phyloP scores from a whole-genome alignment of 2,113 vertebrate genomes.

The Lophochroa leadbeateri region DNA sequence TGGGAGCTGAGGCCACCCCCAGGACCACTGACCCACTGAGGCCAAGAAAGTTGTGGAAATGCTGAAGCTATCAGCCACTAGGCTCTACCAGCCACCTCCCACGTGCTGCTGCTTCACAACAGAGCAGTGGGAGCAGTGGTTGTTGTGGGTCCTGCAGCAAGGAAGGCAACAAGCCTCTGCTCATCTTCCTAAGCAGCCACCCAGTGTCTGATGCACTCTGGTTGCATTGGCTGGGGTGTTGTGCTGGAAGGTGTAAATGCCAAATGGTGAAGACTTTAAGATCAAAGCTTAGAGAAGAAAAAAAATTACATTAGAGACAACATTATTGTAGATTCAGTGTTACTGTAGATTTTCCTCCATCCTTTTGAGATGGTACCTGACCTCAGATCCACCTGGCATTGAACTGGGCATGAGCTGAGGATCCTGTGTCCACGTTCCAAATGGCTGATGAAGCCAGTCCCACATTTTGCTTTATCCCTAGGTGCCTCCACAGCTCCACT shows the following conservation, averaged over 20 bases:
- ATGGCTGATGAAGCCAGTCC: neutral
- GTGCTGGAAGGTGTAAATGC: neutral
- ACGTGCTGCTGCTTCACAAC: neutral
- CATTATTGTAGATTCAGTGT: neutral
- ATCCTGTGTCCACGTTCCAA: neutral
- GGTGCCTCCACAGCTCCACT: neutral
- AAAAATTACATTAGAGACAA: neutral
- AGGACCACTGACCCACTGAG: neutral
- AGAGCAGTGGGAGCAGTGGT: neutral
- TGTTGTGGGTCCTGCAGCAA: neutral
- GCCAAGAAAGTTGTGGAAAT: neutral
- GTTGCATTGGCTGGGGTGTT: neutral
- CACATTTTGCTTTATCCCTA: neutral
- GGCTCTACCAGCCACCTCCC: neutral
- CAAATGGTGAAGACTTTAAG: neutral
- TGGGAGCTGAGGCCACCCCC: neutral
- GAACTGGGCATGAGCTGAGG: neutral
- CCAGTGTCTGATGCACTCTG: neutral
- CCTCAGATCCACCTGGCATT: neutral
- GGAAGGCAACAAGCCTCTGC: neutral
- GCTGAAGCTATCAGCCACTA: neutral
- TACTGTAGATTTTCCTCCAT: neutral
- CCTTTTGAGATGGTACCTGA: neutral
- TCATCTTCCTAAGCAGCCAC: neutral
- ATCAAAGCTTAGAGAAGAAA: neutral